phyloP scores from a whole-genome alignment of 1,140 invertebrate species.

The Heliconius hermathena region DNA sequence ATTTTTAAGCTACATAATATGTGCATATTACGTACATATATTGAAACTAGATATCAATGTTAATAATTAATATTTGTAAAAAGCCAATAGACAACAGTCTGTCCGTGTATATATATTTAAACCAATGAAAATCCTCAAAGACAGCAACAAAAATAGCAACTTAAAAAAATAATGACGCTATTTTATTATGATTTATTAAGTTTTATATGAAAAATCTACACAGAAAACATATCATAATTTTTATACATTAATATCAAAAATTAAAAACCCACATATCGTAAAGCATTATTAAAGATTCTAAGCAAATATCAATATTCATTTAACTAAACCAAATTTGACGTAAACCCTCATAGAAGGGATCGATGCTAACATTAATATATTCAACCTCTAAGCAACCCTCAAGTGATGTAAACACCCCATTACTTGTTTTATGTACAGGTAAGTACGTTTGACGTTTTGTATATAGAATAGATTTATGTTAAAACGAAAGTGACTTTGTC shows the following conservation, averaged over 20 bases:
- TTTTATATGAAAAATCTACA: too few species aligned
- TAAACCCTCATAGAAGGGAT: slow-evolving; percentile 42
- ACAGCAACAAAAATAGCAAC: too few species aligned
- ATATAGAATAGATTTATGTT: background rate
- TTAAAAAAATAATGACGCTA: too few species aligned
- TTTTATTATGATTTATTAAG: too few species aligned
- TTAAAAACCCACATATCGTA: background rate
- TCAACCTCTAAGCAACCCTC: slow-evolving; percentile 63
- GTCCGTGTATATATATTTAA: too few species aligned
- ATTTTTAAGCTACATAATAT: too few species aligned
- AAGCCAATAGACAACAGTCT: too few species aligned
- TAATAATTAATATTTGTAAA: too few species aligned
- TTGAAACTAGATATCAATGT: too few species aligned
- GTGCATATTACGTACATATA: too few species aligned
- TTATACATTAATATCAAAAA: background rate
- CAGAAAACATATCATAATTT: too few species aligned
- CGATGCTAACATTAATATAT: slow-evolving; percentile 69
- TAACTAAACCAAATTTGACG: slow-evolving; percentile 52
- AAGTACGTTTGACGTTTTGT: background rate
- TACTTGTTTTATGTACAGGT: slow-evolving; percentile 23
- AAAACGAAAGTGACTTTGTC: background rate
- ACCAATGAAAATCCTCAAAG: too few species aligned
- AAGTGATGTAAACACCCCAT: slow-evolving; percentile 53
- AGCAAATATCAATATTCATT: slow-evolving; percentile 13
- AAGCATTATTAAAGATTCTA: background rate